Evolutionary conservation across 64 coral and sea anemone genomes (phyloP).

Genomic region (Montipora foliosa): DNA sequence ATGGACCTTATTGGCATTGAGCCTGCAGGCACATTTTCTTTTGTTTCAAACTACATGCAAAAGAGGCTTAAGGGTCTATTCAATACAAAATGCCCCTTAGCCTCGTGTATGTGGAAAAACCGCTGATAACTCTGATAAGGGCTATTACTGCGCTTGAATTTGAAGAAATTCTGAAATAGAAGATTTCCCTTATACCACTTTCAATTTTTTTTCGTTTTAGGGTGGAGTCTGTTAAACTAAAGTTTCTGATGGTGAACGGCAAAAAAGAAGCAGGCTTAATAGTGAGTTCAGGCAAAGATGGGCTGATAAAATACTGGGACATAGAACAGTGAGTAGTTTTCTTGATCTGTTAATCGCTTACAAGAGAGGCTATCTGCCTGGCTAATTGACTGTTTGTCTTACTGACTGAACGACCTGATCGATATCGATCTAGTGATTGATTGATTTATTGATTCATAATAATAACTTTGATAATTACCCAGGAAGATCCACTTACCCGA

Average conservation of each 20-base stretch:
- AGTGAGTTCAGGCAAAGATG: constrained; percentile 94
- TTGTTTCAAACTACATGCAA: too few relatives aligned
- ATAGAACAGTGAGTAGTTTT: constrained; percentile 75
- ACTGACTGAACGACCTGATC: neutral
- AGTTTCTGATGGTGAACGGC: constrained; percentile 89
- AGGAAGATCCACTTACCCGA: too few relatives aligned
- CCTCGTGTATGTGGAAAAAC: too few relatives aligned
- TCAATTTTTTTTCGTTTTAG: constrained; percentile 30
- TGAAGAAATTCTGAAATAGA: neutral
- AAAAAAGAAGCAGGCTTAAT: constrained; percentile 87
- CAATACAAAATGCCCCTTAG: too few relatives aligned
- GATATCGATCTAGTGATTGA: neutral
- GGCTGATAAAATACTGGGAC: constrained; percentile 96
- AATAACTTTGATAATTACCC: too few relatives aligned
- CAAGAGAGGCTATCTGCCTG: neutral
- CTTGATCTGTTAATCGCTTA: neutral
- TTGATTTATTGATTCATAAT: neutral
- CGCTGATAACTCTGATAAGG: too few relatives aligned
- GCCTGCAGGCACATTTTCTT: too few relatives aligned
- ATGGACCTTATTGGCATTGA: too few relatives aligned
- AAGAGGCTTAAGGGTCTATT: too few relatives aligned
- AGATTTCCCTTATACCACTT: neutral
- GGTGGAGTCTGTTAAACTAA: constrained; percentile 85
- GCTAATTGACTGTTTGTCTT: neutral
- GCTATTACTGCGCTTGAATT: neutral